A percentile compares a stretch with the other conserved stretches of the same genome.
These are phyloP conservation scores for Pteria penguin DNA, from an alignment of 2,888 invertebrate species.

Conservation along the genomic window DNA sequence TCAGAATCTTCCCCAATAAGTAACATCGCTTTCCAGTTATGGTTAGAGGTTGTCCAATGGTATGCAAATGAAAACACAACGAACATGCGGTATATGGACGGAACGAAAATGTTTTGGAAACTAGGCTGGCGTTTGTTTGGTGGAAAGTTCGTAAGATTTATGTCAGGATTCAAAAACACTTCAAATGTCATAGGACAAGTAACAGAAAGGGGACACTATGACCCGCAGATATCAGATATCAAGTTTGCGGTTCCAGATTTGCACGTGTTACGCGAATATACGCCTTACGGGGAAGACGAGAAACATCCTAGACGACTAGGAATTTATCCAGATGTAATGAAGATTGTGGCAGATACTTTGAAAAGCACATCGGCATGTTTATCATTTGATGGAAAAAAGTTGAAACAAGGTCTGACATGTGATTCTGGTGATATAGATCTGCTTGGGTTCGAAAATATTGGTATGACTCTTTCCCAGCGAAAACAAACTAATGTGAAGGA, in stretches of 20 bases:
- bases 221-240: slow-evolving; percentile 10
- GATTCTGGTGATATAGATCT: slow-evolving; percentile 43
- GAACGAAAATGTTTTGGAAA: slow-evolving; percentile 47
- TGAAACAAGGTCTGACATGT: slow-evolving; percentile 20
- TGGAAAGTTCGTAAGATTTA: slow-evolving; percentile 29
- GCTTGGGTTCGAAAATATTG: slow-evolving; percentile 46
- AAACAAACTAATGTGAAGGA: too few relatives aligned
- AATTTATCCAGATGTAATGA: slow-evolving; percentile 1
- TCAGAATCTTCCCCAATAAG: slow-evolving; percentile 27
- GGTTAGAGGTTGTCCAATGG: slow-evolving; percentile 38
- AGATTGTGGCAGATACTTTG: background rate
- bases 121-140: slow-evolving; percentile 41
- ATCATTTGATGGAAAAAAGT: slow-evolving; percentile 30
- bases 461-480: background rate
- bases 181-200: background rate
- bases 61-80: slow-evolving; percentile 24
- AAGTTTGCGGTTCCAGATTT: slow-evolving; percentile 24
- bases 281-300: background rate
- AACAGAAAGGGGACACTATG: background rate
- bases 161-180: slow-evolving; percentile 35
- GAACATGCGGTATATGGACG: slow-evolving; percentile 35
- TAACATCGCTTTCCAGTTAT: slow-evolving; percentile 38
- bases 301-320: background rate
- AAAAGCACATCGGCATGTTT: slow-evolving; percentile 6
- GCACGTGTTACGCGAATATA: background rate